These are phyloP conservation scores for Melipona bicolor DNA, from an alignment of 2,888 invertebrate genomes.

Conservation along the genomic window DNA sequence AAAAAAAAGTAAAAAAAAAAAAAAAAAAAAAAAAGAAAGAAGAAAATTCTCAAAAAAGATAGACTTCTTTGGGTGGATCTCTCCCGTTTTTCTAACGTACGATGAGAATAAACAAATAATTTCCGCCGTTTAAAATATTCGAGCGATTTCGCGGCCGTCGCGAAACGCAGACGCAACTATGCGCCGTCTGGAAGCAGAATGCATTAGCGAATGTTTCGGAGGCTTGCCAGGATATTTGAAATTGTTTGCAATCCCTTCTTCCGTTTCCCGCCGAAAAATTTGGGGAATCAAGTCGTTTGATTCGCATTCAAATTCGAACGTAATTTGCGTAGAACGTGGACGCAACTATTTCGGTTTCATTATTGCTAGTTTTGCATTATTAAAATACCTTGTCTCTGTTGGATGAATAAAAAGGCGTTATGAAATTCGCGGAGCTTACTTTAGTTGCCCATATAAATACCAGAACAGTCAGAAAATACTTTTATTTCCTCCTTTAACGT, in stretches of 20 bases:
- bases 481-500: neutral
- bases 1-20: neutral
- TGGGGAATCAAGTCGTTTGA: constrained; percentile 15
- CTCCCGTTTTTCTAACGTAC: neutral
- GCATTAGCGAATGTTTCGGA: constrained; percentile 7
- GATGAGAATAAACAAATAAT: constrained; percentile 19
- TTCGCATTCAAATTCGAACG: neutral
- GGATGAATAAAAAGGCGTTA: neutral
- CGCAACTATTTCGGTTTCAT: neutral
- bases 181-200: constrained; percentile 16
- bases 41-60: neutral
- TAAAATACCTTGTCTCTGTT: neutral
- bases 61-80: neutral
- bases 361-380: neutral
- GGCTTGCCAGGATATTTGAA: constrained; percentile 24
- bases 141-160: constrained; percentile 40
- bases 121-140: constrained; percentile 38
- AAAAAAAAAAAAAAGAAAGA: neutral
- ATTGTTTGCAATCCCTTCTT: constrained; percentile 26
- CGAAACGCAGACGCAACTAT: constrained; percentile 38
- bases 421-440: neutral
- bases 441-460: neutral
- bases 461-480: neutral
- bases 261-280: constrained; percentile 1
- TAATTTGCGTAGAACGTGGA: neutral